Percentiles rank a stretch among this genome's conserved stretches.
These are phyloP conservation scores for Poeciliopsis presidionis DNA, from an alignment of 2,797 vertebrate genomes.

Conservation along the genomic window DNA sequence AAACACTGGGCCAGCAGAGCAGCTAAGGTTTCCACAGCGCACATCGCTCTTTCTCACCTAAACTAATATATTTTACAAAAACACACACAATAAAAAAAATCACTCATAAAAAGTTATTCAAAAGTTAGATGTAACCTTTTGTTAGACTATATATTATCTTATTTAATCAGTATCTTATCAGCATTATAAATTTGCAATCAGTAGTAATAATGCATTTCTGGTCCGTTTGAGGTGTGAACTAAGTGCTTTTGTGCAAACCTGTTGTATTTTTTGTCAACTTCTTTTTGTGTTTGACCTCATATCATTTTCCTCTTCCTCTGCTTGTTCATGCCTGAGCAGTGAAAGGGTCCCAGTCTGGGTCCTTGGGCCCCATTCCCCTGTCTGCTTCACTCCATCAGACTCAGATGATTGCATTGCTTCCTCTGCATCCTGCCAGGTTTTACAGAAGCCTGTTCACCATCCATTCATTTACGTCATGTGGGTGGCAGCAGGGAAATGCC, in stretches of 20 bases:
- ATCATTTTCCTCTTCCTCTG: neutral
- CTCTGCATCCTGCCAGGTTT: neutral
- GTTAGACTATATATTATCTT: neutral
- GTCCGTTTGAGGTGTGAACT: neutral
- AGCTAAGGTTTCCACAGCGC: neutral
- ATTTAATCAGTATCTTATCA: neutral
- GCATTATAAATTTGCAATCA: neutral
- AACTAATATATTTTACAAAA: neutral
- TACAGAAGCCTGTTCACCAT: neutral
- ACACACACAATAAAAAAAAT: neutral
- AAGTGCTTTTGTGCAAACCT: neutral
- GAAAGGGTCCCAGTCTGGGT: neutral
- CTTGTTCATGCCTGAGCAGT: neutral
- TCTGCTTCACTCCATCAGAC: neutral
- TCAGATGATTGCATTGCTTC: neutral
- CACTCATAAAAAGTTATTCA: neutral
- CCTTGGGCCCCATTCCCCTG: neutral
- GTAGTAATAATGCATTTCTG: neutral
- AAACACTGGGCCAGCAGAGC: neutral
- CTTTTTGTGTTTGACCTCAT: neutral
- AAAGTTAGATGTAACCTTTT: neutral
- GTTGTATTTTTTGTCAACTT: neutral
- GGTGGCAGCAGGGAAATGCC: neutral
- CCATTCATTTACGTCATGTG: neutral
- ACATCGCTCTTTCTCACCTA: neutral